Percentiles rank a stretch among this genome's conserved stretches.
Evolutionary conservation across 2,888 invertebrate genomes (phyloP).

Genomic region (Diplazon laetatorius): DNA sequence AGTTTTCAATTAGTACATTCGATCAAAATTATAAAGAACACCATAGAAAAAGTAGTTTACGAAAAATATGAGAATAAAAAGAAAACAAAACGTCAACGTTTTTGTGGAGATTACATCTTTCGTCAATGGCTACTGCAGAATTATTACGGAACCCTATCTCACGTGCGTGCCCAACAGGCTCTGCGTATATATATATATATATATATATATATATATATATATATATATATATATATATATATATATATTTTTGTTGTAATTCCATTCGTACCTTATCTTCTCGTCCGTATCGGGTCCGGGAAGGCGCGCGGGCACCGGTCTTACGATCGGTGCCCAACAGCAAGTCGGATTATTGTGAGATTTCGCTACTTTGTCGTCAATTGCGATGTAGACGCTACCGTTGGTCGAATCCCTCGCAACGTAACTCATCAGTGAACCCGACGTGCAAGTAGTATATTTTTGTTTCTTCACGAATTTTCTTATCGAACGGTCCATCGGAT

Average conservation of each 20-base stretch:
- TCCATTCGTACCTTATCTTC: constrained; percentile 74
- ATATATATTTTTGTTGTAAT: neutral
- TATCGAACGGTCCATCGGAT: constrained; percentile 85
- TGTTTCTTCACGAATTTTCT: constrained; percentile 84
- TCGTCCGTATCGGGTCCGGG: constrained; percentile 75
- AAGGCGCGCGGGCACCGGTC: constrained; percentile 82
- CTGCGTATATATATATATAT: too few relatives aligned
- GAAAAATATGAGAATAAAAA: too few relatives aligned
- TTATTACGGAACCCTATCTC: too few relatives aligned
- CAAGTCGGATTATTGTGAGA: constrained; percentile 83
- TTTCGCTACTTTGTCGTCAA: constrained; percentile 77
- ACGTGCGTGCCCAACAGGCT: too few relatives aligned
- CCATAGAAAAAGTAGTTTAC: too few relatives aligned
- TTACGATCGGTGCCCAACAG: constrained; percentile 86
- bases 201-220: too few relatives aligned
- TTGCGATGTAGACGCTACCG: constrained; percentile 71
- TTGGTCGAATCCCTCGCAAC: constrained; percentile 69
- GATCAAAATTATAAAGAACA: too few relatives aligned
- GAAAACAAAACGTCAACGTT: too few relatives aligned
- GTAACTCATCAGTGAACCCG: constrained; percentile 71
- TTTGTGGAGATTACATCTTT: too few relatives aligned
- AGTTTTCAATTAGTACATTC: too few relatives aligned
- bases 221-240: too few relatives aligned
- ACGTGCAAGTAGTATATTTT: constrained; percentile 84
- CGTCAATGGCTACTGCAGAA: too few relatives aligned